Evolutionary conservation across 2,797 vertebrate genomes (phyloP).

Genomic region (Pangasius macronema): DNA sequence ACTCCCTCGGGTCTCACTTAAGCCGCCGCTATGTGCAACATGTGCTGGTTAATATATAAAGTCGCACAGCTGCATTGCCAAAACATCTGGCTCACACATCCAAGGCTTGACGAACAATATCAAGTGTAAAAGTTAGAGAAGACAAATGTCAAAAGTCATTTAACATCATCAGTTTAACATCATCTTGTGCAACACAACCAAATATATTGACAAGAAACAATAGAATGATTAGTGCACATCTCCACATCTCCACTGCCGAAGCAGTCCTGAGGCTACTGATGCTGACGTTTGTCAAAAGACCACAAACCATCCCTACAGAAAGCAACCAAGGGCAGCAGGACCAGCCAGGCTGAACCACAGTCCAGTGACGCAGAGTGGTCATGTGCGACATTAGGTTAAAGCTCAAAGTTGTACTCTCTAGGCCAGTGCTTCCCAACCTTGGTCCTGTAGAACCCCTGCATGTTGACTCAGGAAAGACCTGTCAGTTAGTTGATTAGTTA

Average conservation of each 20-base stretch:
- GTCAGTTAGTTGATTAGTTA: background rate
- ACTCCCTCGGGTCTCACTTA: slow-evolving; percentile 16
- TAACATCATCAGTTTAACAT: background rate
- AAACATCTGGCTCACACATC: slow-evolving; percentile 23
- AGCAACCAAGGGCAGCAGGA: background rate
- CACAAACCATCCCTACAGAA: background rate
- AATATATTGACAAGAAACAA: background rate
- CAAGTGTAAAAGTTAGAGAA: background rate
- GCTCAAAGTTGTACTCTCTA: background rate
- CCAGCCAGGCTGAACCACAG: background rate
- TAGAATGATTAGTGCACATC: background rate
- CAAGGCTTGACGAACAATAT: background rate
- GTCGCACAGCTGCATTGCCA: background rate
- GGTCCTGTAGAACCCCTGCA: background rate
- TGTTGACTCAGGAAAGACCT: too few species aligned
- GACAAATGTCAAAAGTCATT: background rate
- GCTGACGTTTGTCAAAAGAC: background rate
- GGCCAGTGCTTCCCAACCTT: background rate
- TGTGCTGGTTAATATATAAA: slow-evolving; percentile 3
- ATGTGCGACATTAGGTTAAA: background rate
- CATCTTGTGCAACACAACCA: background rate
- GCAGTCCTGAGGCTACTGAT: background rate
- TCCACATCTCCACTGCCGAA: background rate
- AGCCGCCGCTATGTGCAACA: slow-evolving; percentile 19
- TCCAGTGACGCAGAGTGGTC: background rate